Conservation (phyloP, 2,797 vertebrate species). For the Malurus leucopterus region DNA sequence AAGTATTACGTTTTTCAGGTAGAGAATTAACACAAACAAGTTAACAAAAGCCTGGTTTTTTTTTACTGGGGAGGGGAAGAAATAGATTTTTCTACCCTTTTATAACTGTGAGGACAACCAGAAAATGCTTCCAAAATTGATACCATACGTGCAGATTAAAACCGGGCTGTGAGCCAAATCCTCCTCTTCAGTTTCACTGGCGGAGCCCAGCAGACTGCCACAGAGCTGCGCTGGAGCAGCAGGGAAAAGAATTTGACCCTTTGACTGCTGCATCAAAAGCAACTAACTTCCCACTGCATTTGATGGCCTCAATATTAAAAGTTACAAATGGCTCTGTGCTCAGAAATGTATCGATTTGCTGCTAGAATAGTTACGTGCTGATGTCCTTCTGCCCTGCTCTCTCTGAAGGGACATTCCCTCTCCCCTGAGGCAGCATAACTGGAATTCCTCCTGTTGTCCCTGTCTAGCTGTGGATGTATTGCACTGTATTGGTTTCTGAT, state of each 20-base stretch:
- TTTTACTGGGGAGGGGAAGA: neutral
- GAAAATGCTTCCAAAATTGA: constrained; percentile 63
- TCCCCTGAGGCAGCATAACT: neutral
- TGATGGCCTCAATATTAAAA: neutral
- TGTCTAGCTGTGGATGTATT: neutral
- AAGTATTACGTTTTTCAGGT: neutral
- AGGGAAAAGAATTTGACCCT: constrained; percentile 54
- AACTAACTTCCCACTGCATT: constrained; percentile 18
- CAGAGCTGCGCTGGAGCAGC: neutral
- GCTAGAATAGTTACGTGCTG: neutral
- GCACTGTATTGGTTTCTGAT: neutral
- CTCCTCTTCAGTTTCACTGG: constrained; percentile 54
- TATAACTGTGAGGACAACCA: constrained; percentile 58
- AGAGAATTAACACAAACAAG: constrained; percentile 8
- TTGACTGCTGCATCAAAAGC: constrained; percentile 43
- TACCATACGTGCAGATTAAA: constrained; percentile 60
- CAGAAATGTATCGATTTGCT: fast-evolving
- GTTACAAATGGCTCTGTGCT: neutral
- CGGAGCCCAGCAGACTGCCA: constrained; percentile 35
- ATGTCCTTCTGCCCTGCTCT: neutral
- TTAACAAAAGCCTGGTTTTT: neutral
- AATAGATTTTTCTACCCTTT: constrained; percentile 42
- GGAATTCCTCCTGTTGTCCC: neutral
- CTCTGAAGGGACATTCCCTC: neutral
- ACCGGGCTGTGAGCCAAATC: constrained; percentile 51